A percentile compares a stretch with the other conserved stretches of the same genome.
Evolutionary conservation across 2,797 vertebrate genomes (phyloP).

Genomic region (Cryptoblepharus egeriae): DNA sequence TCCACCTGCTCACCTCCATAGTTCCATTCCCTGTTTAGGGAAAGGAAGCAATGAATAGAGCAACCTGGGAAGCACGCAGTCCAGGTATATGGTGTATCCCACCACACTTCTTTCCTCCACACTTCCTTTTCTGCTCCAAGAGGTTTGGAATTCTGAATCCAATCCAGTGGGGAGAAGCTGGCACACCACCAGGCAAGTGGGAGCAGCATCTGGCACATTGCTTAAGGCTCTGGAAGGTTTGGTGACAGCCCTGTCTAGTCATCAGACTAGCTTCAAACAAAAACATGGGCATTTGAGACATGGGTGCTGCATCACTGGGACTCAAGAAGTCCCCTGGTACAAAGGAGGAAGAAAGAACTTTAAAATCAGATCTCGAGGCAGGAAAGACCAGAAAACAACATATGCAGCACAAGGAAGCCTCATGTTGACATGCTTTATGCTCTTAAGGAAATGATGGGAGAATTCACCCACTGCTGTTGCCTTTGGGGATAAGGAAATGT

Average conservation of each 20-base stretch:
- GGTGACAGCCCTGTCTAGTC: neutral
- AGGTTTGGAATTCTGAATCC: too few species aligned
- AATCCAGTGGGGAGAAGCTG: too few species aligned
- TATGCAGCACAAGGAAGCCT: fast-evolving
- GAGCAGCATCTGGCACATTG: too few species aligned
- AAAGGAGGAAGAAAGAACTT: neutral
- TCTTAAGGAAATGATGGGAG: fast-evolving
- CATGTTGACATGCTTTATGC: fast-evolving
- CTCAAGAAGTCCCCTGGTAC: fast-evolving
- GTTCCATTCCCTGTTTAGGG: too few species aligned
- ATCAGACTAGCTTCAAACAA: neutral
- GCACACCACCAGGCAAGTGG: too few species aligned
- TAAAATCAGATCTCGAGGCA: neutral
- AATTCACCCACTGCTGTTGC: neutral
- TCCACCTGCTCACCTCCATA: too few species aligned
- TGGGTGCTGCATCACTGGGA: neutral
- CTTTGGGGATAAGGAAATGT: fast-evolving
- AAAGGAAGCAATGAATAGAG: too few species aligned
- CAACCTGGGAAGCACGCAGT: too few species aligned
- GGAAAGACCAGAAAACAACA: neutral
- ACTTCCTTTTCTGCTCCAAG: too few species aligned
- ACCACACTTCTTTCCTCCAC: too few species aligned
- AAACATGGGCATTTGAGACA: fast-evolving
- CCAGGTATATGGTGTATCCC: too few species aligned
- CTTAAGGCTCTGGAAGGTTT: too few species aligned